Evolutionary conservation across 2,113 vertebrate species (phyloP).

Genomic region (Cyprichromis sp.): DNA sequence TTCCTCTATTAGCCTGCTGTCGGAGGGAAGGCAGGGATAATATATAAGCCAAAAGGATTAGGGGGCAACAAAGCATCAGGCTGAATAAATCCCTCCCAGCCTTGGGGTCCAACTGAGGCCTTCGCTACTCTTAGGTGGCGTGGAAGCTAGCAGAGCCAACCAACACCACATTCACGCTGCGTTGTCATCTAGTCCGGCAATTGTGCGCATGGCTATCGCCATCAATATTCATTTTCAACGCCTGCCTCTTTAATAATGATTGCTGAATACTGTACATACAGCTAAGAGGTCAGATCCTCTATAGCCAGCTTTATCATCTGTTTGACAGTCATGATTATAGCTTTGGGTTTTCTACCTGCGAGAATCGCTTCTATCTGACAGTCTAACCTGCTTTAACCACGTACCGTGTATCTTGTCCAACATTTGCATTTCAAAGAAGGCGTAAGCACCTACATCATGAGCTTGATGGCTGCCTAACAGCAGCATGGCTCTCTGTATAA

Average conservation of each 20-base stretch:
- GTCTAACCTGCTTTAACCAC: slow-evolving; percentile 14
- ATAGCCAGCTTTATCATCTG: background rate
- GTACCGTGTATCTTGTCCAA: slow-evolving; percentile 8
- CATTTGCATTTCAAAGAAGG: slow-evolving; percentile 60
- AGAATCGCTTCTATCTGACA: slow-evolving; percentile 13
- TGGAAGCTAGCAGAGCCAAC: slow-evolving; percentile 15
- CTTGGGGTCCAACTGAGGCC: slow-evolving; percentile 29
- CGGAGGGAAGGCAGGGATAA: slow-evolving; percentile 61
- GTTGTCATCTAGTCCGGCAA: background rate
- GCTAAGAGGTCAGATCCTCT: slow-evolving; percentile 2
- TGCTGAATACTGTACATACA: background rate
- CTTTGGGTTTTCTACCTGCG: background rate
- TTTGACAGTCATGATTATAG: slow-evolving; percentile 31
- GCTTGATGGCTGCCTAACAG: slow-evolving; percentile 48
- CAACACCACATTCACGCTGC: background rate
- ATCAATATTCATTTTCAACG: background rate
- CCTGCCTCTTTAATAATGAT: background rate
- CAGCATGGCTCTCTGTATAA: slow-evolving; percentile 34
- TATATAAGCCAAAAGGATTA: slow-evolving; percentile 67
- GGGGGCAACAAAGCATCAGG: slow-evolving; percentile 66
- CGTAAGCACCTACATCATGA: slow-evolving; percentile 29
- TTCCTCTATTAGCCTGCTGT: slow-evolving; percentile 59
- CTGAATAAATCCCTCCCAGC: slow-evolving; percentile 57
- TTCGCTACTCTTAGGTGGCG: slow-evolving; percentile 5
- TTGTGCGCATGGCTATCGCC: background rate